Percentiles rank a stretch among this genome's conserved stretches.
These are phyloP conservation scores for Phymanthus crucifer DNA, from an alignment of 92 coral and sea anemone genomes.

Conservation along the genomic window DNA sequence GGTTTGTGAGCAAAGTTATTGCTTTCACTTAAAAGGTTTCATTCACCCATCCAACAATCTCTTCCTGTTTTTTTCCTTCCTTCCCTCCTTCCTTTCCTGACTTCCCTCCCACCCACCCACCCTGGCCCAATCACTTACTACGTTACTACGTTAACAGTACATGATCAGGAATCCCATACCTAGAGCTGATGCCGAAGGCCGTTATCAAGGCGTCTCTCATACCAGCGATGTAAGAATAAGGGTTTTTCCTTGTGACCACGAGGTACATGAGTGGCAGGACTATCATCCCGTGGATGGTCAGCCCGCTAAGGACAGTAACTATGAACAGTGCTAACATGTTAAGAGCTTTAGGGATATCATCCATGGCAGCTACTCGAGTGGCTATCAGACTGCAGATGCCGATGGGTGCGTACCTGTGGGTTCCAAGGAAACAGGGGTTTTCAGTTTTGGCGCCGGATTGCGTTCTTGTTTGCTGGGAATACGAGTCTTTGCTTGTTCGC, in stretches of 20 bases:
- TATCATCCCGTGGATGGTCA: constrained; percentile 62
- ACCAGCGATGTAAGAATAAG: constrained; percentile 59
- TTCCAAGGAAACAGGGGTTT: too few species aligned
- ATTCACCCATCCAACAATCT: too few species aligned
- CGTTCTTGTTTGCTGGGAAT: too few species aligned
- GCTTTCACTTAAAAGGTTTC: too few species aligned
- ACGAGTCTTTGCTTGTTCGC: too few species aligned
- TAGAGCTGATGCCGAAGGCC: constrained; percentile 82
- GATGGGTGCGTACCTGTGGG: constrained; percentile 67
- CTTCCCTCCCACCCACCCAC: too few species aligned
- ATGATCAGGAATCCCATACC: constrained; percentile 34
- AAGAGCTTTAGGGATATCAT: constrained; percentile 61
- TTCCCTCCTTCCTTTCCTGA: too few species aligned
- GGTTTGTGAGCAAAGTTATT: too few species aligned
- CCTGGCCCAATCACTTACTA: too few species aligned
- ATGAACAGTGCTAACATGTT: constrained; percentile 66
- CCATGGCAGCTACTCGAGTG: constrained; percentile 73
- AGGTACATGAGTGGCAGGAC: constrained; percentile 72
- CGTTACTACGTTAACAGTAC: background rate
- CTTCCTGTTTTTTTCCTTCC: too few species aligned
- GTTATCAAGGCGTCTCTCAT: constrained; percentile 74
- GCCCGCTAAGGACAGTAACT: constrained; percentile 69
- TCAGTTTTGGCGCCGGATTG: too few species aligned
- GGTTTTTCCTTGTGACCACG: constrained; percentile 63
- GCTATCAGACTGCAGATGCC: constrained; percentile 86